phyloP scores from a whole-genome alignment of 2,113 vertebrate genomes.

The Miniopterus natalensis region DNA sequence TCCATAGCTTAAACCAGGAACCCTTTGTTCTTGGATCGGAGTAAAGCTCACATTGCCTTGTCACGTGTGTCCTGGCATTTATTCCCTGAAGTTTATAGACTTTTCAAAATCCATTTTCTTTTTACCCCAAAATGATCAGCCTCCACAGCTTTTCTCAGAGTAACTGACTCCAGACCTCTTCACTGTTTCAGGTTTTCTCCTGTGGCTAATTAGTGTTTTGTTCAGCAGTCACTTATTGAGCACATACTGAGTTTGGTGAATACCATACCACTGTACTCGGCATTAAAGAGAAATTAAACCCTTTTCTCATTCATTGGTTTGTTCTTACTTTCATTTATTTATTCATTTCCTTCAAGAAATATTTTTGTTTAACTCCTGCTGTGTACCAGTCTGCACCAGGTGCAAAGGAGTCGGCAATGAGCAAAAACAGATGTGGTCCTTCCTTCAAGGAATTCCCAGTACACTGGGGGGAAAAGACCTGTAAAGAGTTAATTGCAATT shows the following conservation, averaged over 20 bases:
- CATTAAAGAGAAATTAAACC: neutral
- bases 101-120: conserved; percentile 73
- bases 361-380: neutral
- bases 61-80: conserved; percentile 60
- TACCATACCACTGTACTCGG: neutral
- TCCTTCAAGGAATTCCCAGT: conserved; percentile 65
- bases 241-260: neutral
- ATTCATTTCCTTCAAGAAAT: conserved; percentile 71
- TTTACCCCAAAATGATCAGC: conserved; percentile 65
- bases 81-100: conserved; percentile 63
- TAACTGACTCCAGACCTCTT: conserved; percentile 56
- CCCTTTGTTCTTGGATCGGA: conserved; percentile 77
- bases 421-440: conserved; percentile 26
- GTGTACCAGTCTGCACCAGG: neutral
- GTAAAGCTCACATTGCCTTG: conserved; percentile 78
- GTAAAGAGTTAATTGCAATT: conserved; percentile 60
- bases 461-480: neutral
- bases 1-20: conserved; percentile 80
- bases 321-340: conserved; percentile 72
- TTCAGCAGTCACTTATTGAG: neutral
- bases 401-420: conserved; percentile 21
- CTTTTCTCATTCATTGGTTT: conserved; percentile 27
- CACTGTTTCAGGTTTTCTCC: neutral
- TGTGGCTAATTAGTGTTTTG: neutral
- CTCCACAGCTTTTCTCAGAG: conserved; percentile 58